These are phyloP conservation scores for Microcebus griseorufus DNA, from an alignment of 2,113 vertebrate species.

Conservation along the genomic window DNA sequence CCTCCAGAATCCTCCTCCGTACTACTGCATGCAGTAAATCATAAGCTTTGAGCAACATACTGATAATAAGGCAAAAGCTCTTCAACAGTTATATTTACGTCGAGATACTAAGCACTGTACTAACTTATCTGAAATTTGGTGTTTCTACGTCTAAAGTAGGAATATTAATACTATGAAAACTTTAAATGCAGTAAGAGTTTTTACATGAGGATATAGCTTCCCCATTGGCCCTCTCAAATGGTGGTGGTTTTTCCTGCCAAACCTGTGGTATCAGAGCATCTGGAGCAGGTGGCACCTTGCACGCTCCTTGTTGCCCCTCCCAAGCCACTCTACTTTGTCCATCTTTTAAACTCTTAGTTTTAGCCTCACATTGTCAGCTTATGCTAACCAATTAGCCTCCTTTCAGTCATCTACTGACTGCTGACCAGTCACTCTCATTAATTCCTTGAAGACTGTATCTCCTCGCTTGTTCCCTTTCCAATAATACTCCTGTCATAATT, in stretches of 20 bases:
- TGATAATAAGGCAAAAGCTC: not conserved
- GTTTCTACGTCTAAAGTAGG: not conserved
- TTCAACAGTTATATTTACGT: not conserved
- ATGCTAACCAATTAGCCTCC: not conserved
- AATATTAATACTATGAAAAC: not conserved
- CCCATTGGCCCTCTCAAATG: not conserved
- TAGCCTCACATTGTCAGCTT: no score
- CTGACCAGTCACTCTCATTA: not conserved
- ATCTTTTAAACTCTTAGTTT: not conserved
- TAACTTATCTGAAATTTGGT: not conserved
- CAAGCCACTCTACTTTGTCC: not conserved
- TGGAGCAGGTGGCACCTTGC: not conserved
- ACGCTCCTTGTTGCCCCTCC: not conserved
- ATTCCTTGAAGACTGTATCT: not conserved
- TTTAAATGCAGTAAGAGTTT: not conserved
- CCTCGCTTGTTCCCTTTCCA: not conserved
- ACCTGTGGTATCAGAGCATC: not conserved
- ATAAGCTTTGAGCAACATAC: not conserved
- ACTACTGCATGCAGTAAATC: not conserved
- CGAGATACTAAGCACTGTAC: not conserved
- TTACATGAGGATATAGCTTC: not conserved
- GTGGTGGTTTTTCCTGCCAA: not conserved
- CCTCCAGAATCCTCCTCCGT: not conserved
- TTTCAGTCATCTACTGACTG: not conserved
- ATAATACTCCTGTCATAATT: not conserved